Base-by-base conservation (phyloP, 2,888 invertebrate species). In the Pollenia labialis region DNA sequence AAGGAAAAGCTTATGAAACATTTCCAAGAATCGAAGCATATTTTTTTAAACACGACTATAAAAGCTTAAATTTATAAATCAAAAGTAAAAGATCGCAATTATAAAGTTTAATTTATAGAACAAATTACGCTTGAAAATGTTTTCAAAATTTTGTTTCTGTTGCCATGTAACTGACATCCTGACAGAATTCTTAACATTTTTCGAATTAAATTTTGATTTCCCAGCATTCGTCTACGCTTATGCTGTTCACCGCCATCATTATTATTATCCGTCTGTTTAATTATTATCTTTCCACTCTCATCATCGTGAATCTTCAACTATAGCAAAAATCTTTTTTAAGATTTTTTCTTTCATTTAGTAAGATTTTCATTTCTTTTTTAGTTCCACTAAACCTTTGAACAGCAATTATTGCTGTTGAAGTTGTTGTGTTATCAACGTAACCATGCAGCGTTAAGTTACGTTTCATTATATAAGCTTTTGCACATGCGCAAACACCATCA, bases 371-470 rank as follows among this genome's bases (percentile, higher is more conserved):
- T 64, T 64, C 14, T 23, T 23, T 64, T 81, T 42, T 58, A 11
- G 48, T 52, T 44, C 40, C 9, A 18, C n/a, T 9, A 18, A 62
- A 62, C 52, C 64, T 76, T 23, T 40, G 0, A 18, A 56, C 6
- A 68, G 32, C 16, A 68, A 44, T 58, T 58, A 44, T 60, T 66
- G 54, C 42, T 48, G 18, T 58, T 82, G 18, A 32, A 60, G 50
- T 75, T 62, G 18, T 72, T 72, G 58, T 69, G 8, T 79, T 71
- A 83, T 86, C 79, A 71, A 58, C 50, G 71, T 75, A 84, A 64
- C 64, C 75, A 75, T 71, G 80, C 42, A 85, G 85, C 85, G 82
- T 85, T 81, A 81, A 85, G 85, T 85, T 82, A 85, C 82, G 81
- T 82, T 85, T 69, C 68, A 79, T 83, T 79, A 71, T 83, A 50